Percentiles rank a stretch among this genome's conserved stretches.
Evolutionary conservation across 2,888 invertebrate species (phyloP).

Genomic region (Drosophila putrida): DNA sequence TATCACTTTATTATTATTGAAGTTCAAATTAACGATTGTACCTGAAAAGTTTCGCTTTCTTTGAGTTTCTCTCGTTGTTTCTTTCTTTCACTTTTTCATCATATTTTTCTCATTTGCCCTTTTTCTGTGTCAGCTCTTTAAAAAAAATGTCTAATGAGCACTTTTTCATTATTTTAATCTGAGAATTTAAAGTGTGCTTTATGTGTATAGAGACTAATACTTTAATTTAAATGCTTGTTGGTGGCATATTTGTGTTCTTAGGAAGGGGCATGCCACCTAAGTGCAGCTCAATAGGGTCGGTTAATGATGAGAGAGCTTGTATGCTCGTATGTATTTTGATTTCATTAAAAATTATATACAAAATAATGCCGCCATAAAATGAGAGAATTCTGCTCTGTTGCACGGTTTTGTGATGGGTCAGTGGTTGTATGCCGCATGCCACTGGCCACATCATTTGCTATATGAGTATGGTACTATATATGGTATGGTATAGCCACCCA

Average conservation of each 20-base stretch:
- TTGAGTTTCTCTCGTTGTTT: background rate
- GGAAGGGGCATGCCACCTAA: constrained; percentile 11
- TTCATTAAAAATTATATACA: constrained; percentile 63
- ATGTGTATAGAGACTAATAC: too few relatives aligned
- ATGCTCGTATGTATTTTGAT: constrained; percentile 58
- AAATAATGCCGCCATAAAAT: constrained; percentile 46
- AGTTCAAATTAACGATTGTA: too few relatives aligned
- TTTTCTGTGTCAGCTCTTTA: background rate
- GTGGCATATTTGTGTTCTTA: background rate
- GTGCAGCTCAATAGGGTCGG: constrained; percentile 23
- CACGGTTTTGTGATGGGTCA: constrained; percentile 17
- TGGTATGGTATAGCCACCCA: background rate
- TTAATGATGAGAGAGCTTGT: background rate
- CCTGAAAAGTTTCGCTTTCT: background rate
- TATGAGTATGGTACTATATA: constrained; percentile 1
- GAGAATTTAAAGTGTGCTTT: background rate
- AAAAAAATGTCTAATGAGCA: background rate
- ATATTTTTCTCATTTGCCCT: too few relatives aligned
- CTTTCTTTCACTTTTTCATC: background rate
- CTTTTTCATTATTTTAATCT: background rate
- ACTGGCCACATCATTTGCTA: constrained; percentile 36
- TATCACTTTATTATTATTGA: too few relatives aligned
- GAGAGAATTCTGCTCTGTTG: constrained; percentile 36
- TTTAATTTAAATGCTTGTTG: background rate
- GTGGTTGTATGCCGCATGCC: constrained; percentile 7